phyloP scores from a whole-genome alignment of 2,797 vertebrate species.

The Peromyscus attwateri region DNA sequence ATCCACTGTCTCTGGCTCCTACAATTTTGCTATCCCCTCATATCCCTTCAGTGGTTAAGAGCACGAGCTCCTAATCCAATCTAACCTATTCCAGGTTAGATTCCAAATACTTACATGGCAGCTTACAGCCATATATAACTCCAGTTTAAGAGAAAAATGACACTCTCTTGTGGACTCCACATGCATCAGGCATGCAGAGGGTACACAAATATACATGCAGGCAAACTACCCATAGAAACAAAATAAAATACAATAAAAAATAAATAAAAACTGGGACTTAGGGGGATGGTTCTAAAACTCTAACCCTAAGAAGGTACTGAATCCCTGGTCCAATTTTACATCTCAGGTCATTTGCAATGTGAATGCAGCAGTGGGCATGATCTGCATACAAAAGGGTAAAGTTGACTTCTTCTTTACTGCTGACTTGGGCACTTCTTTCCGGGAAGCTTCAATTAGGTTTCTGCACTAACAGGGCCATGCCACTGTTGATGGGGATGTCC shows the following conservation, averaged over 20 bases:
- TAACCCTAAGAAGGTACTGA: background rate
- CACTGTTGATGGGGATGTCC: background rate
- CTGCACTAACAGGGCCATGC: background rate
- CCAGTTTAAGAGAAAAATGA: background rate
- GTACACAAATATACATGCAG: background rate
- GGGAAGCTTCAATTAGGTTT: background rate
- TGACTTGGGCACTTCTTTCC: background rate
- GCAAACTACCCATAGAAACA: background rate
- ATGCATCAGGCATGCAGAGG: background rate
- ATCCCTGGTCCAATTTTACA: background rate
- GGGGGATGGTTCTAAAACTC: background rate
- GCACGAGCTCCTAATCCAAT: background rate
- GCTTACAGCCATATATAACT: background rate
- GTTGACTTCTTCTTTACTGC: background rate
- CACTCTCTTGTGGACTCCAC: background rate
- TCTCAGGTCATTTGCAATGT: background rate
- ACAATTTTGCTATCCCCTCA: background rate
- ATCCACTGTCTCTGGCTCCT: background rate
- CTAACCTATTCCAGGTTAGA: background rate
- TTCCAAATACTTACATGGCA: background rate
- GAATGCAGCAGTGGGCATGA: background rate
- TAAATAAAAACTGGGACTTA: background rate
- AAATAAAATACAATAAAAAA: background rate
- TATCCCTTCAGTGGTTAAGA: background rate
- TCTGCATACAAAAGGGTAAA: background rate